Base-by-base conservation (phyloP, 2,888 invertebrate species). In the Thymelicus lineola region DNA sequence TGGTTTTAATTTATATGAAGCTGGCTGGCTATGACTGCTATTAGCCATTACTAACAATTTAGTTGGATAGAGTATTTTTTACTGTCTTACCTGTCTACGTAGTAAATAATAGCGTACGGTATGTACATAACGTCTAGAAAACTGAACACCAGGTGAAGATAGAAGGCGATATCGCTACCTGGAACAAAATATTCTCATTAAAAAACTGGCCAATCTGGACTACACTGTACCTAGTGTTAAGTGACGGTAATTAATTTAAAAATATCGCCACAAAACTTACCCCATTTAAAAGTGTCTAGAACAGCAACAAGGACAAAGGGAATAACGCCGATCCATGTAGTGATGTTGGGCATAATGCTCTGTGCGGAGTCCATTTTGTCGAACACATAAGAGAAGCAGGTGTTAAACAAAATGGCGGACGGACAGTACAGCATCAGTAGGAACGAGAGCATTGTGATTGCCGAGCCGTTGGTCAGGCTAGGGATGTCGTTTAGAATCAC, bases 291-390 rank as follows among this genome's bases (percentile, higher is more conserved):
- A 90, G 96, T 96, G 80, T 97, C 97, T 61, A 97, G 84, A 36
- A 96, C 92, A 63, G 96, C 95, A 1, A 97, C 97, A 46, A 96
- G 82, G 17, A 96, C 88, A 82, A 97, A 97, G 0, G 97, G 97
- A 74, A 97, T 94, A 62, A 97, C 95, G 0, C 97, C 97, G 50
- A 96, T 89, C 88, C 96, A 96, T 0, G 96, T 96, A 14, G 96
- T 96, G 36, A 97, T 95, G 80, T 97, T 97, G 0, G 97, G 97
- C 86, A 97, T 94, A 75, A 97, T 96, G 71, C 96, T 96, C 81
- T 97, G 97, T 0, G 97, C 97, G 6, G 97, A 97, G 82, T 97
- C 97, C 92, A 96, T 96, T 81, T 96, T 97, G 85, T 97, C 96
- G 84, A 98, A 98, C 64, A 97, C 94, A 81, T 97, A 97, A 38